These are phyloP conservation scores for Oncopodura yosiiana DNA, from an alignment of 1,140 invertebrate genomes.

Conservation along the genomic window DNA sequence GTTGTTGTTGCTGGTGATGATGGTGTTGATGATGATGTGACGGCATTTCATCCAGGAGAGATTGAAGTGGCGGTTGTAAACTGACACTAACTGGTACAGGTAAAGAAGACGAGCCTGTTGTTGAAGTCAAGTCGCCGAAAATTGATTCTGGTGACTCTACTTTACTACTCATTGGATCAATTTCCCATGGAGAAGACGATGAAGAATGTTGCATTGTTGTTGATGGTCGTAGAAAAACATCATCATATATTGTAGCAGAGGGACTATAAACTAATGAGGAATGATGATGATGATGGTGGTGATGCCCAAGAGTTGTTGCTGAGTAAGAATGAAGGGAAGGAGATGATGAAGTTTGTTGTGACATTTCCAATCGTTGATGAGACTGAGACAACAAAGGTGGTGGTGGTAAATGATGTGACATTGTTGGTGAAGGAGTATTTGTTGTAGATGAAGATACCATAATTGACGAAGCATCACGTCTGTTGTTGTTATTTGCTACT, in stretches of 20 bases:
- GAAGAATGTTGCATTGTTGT: no score
- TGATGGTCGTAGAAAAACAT: conserved; percentile 69
- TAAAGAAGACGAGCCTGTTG: not conserved
- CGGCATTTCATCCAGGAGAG: conserved; percentile 25
- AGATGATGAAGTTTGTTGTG: not conserved
- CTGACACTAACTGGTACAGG: conserved; percentile 2
- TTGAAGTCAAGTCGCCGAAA: conserved; percentile 9
- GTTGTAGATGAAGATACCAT: no score
- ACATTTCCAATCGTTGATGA: not conserved
- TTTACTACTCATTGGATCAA: conserved; percentile 83
- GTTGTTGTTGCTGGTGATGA: not conserved
- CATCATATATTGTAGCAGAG: conserved; percentile 46
- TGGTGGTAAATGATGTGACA: not conserved
- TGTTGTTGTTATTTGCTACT: conserved; percentile 16
- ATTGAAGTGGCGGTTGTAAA: conserved; percentile 8
- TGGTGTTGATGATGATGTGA: not conserved
- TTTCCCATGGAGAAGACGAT: conserved; percentile 61
- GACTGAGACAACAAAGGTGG: not conserved
- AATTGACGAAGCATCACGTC: conserved; percentile 3
- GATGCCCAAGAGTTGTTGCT: not conserved
- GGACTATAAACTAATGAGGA: conserved; percentile 39
- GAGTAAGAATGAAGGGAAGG: conserved; percentile 33
- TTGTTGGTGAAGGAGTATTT: no score
- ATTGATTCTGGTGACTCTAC: conserved; percentile 5
- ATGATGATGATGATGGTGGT: conserved; percentile 33